Conservation (phyloP, 2,797 vertebrate genomes). For the Myotis daubentonii region DNA sequence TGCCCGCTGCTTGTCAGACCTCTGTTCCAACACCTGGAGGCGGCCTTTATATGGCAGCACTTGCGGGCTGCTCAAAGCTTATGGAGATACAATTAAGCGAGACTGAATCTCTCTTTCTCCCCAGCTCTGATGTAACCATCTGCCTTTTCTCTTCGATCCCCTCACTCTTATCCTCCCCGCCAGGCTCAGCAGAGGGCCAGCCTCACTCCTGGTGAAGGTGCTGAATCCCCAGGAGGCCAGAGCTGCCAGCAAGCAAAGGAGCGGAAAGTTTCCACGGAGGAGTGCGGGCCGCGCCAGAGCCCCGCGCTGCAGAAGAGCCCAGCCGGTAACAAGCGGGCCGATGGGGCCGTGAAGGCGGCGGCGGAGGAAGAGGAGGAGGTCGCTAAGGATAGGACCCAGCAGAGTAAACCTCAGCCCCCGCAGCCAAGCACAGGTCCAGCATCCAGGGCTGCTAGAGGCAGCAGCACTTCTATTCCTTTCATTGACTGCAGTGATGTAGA, state of each 20-base stretch:
- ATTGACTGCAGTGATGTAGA: conserved; percentile 93
- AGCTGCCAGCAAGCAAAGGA: conserved; percentile 88
- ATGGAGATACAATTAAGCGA: rapidly evolving
- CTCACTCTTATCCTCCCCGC: conserved; percentile 18
- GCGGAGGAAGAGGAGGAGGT: conserved; percentile 85
- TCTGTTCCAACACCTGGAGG: neutral
- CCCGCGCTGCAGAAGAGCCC: conserved; percentile 84
- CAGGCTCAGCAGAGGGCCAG: conserved; percentile 86
- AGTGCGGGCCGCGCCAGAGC: conserved; percentile 82
- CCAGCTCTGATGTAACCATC: conserved; percentile 6
- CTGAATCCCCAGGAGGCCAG: conserved; percentile 84
- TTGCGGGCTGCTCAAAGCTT: rapidly evolving
- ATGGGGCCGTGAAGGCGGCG: conserved; percentile 80
- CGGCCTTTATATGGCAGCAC: neutral
- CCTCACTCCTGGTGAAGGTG: conserved; percentile 83
- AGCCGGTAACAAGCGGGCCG: conserved; percentile 82
- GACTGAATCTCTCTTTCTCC: neutral
- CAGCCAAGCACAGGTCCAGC: conserved; percentile 96
- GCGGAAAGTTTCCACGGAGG: conserved; percentile 86
- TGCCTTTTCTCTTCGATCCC: neutral
- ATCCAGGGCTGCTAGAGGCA: conserved; percentile 89
- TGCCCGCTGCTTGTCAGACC: rapidly evolving
- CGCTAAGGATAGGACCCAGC: conserved; percentile 83
- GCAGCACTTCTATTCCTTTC: conserved; percentile 91
- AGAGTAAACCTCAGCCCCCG: conserved; percentile 87